A percentile compares a stretch with the other conserved stretches of the same genome.
Evolutionary conservation across 35 echinoderm and acorn worm genomes (phyloP).

Genomic region (Lytechinus variegatus): DNA sequence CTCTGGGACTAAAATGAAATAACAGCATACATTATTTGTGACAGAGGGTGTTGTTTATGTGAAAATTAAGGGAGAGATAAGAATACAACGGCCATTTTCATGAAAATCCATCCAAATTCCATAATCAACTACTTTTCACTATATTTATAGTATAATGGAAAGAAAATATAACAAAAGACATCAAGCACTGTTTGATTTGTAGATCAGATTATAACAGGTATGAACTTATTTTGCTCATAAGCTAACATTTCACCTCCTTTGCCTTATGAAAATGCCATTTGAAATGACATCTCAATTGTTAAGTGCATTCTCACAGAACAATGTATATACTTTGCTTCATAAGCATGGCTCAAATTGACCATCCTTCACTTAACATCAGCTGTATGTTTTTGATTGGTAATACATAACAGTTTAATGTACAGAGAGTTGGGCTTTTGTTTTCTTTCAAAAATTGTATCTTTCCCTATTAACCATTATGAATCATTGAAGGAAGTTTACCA

Average conservation of each 20-base stretch:
- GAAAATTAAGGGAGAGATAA: not conserved
- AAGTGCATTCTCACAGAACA: too few relatives aligned
- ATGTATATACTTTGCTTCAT: too few relatives aligned
- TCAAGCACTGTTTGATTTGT: too few relatives aligned
- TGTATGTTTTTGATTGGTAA: not conserved
- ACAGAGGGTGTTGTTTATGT: not conserved
- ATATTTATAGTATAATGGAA: not conserved
- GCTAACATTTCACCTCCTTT: too few relatives aligned
- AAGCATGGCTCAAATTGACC: not conserved
- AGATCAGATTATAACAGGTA: too few relatives aligned
- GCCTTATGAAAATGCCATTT: too few relatives aligned
- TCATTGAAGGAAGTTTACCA: too few relatives aligned
- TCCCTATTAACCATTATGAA: not conserved
- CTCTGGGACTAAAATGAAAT: not conserved
- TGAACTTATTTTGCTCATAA: too few relatives aligned
- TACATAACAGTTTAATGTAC: not conserved
- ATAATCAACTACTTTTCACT: not conserved
- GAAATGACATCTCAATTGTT: too few relatives aligned
- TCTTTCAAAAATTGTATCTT: not conserved
- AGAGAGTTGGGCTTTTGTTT: not conserved
- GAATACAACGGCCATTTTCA: not conserved
- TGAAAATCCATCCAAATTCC: not conserved
- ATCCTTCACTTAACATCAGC: not conserved
- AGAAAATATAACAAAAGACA: too few relatives aligned
- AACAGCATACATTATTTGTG: not conserved